Percentiles rank a stretch among this genome's conserved stretches.
These are phyloP conservation scores for Sphaerophoria rueppellii DNA, from an alignment of 2,888 invertebrate species.

Conservation along the genomic window DNA sequence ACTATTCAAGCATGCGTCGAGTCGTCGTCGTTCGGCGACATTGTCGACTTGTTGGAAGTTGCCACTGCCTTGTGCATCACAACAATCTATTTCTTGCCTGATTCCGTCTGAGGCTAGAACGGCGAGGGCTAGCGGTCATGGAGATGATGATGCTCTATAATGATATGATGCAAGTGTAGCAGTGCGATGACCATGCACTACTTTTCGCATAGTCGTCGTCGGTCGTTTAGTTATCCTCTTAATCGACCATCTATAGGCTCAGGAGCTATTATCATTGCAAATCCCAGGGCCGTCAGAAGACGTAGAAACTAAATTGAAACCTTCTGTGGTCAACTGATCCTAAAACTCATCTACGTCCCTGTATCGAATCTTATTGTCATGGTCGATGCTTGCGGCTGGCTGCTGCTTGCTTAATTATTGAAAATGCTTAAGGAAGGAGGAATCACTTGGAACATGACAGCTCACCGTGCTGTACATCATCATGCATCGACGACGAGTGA, in stretches of 20 bases:
- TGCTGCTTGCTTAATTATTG: conserved; percentile 71
- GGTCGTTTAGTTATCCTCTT: conserved; percentile 44
- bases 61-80: conserved; percentile 55
- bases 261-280: not conserved
- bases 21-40: too few relatives aligned
- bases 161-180: conserved; percentile 71
- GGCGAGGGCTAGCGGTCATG: conserved; percentile 16
- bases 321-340: too few relatives aligned
- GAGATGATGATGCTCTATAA: conserved; percentile 61
- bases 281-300: not conserved
- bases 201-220: conserved; percentile 50
- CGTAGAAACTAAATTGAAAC: not conserved
- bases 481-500: conserved; percentile 50
- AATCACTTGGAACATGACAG: conserved; percentile 72
- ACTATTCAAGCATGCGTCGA: not conserved
- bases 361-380: conserved; percentile 15
- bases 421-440: conserved; percentile 74
- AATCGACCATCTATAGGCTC: conserved; percentile 37
- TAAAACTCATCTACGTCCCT: conserved; percentile 7
- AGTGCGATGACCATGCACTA: conserved; percentile 68
- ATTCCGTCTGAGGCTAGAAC: conserved; percentile 27
- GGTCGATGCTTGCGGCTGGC: conserved; percentile 67
- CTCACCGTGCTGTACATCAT: conserved; percentile 74
- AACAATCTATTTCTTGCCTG: conserved; percentile 37
- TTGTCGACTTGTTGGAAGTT: conserved; percentile 15